A percentile compares a stretch with the other conserved stretches of the same genome.
phyloP scores from a whole-genome alignment of 2,113 vertebrate genomes.

The Datnioides undecimradiatus region DNA sequence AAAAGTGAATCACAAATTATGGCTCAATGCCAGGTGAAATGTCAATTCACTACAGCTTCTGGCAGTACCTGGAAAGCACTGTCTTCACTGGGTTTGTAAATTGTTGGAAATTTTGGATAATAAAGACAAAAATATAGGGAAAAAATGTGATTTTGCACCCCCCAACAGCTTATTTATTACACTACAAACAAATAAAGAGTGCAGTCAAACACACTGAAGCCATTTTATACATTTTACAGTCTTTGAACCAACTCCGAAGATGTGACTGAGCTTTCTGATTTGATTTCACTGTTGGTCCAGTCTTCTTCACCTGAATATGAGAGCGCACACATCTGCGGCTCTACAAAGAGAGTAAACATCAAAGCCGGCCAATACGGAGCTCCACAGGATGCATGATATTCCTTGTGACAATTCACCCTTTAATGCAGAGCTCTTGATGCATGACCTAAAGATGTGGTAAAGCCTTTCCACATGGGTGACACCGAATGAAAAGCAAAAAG shows the following conservation, averaged over 20 bases:
- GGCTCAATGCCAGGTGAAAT: too few species aligned
- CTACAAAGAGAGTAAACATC: slow-evolving; percentile 46
- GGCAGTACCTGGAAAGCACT: too few species aligned
- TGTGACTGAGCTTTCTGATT: neutral
- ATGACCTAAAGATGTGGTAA: slow-evolving; percentile 45
- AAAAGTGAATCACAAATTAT: too few species aligned
- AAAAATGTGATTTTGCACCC: neutral
- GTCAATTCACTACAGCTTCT: too few species aligned
- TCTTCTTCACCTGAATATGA: neutral
- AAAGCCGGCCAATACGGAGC: slow-evolving; percentile 30
- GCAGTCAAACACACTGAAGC: neutral
- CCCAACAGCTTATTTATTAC: neutral
- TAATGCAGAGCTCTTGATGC: slow-evolving; percentile 49
- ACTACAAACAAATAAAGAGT: neutral
- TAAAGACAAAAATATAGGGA: too few species aligned
- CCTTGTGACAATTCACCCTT: slow-evolving; percentile 48
- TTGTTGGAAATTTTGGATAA: too few species aligned
- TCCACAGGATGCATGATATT: slow-evolving; percentile 41
- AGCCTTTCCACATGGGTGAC: slow-evolving; percentile 62
- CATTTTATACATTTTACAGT: neutral
- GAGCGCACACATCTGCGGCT: slow-evolving; percentile 7
- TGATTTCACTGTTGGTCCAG: slow-evolving; percentile 1
- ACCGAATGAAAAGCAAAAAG: slow-evolving; percentile 66
- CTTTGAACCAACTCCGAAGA: neutral
- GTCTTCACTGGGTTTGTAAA: too few species aligned